phyloP scores from a whole-genome alignment of 2,113 vertebrate species.

The Desmodus rotundus region DNA sequence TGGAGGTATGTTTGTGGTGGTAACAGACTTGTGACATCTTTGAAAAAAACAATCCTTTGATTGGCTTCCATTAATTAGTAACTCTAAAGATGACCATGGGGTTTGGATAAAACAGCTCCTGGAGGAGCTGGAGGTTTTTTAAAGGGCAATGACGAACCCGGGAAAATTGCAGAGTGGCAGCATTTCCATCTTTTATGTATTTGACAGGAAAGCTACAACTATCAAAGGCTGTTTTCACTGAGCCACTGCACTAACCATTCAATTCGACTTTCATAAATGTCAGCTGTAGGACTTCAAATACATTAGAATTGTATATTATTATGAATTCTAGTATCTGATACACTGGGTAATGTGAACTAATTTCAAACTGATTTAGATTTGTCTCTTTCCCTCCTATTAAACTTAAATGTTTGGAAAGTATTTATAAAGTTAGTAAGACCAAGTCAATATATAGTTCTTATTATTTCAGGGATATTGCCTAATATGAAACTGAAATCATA shows the following conservation, averaged over 20 bases:
- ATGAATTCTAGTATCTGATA: not conserved
- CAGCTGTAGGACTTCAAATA: not conserved
- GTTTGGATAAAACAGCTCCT: not conserved
- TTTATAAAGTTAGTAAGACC: slow-evolving; percentile 2
- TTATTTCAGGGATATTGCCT: not conserved
- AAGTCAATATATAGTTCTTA: not conserved
- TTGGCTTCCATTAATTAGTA: not conserved
- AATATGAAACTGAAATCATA: slow-evolving; percentile 14
- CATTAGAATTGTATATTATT: not conserved
- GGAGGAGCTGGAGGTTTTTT: not conserved
- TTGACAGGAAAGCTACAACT: not conserved
- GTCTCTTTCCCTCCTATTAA: not conserved
- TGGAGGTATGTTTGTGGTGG: not conserved
- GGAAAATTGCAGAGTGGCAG: not conserved
- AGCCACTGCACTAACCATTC: not conserved
- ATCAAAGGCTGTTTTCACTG: not conserved
- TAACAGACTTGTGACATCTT: not conserved
- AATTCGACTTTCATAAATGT: not conserved
- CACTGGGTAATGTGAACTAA: not conserved
- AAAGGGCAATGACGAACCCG: not conserved
- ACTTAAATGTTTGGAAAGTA: slow-evolving; percentile 1
- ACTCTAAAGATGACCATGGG: not conserved
- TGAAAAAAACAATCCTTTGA: not conserved
- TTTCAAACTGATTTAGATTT: not conserved
- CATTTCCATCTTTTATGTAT: not conserved